Conservation (phyloP, 2,888 invertebrate genomes). For the Mythimna lalbum region DNA sequence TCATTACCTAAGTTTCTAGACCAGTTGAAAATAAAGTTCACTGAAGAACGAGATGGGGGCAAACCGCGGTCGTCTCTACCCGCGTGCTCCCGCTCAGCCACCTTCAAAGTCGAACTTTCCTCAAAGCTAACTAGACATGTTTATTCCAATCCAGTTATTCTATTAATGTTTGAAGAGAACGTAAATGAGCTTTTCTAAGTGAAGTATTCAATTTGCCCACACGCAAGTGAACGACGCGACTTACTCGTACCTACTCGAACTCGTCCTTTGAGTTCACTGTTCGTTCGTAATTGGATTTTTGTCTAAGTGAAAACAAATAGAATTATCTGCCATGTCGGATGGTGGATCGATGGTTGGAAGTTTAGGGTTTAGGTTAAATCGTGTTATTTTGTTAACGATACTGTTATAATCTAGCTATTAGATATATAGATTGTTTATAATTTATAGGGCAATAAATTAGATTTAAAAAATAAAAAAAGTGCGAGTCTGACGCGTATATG, state of each 20-base stretch:
- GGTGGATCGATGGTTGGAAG: conserved; percentile 3
- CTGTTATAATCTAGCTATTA: neutral
- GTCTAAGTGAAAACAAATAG: conserved; percentile 49
- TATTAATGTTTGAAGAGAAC: conserved; percentile 59
- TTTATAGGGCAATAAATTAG: no score
- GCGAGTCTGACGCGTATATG: no score
- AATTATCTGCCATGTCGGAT: conserved; percentile 34
- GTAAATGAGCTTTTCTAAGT: conserved; percentile 57
- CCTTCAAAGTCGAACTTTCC: conserved; percentile 46
- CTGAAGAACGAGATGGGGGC: conserved; percentile 29
- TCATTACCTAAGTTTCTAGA: conserved; percentile 36
- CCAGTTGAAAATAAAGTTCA: conserved; percentile 33
- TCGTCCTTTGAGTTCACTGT: conserved; percentile 47
- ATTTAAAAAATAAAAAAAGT: no score
- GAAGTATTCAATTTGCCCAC: conserved; percentile 56
- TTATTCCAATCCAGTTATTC: conserved; percentile 65
- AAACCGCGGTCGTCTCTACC: conserved; percentile 8
- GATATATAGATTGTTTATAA: no score
- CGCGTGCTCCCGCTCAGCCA: conserved; percentile 1
- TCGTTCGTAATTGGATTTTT: conserved; percentile 54
- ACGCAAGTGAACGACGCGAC: conserved; percentile 44
- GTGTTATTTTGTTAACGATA: conserved; percentile 1
- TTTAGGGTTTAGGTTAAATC: neutral
- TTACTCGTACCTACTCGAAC: conserved; percentile 32
- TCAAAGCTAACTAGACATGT: conserved; percentile 57